Evolutionary conservation across 2,113 vertebrate genomes (phyloP).

Genomic region (Oxyura jamaicensis): DNA sequence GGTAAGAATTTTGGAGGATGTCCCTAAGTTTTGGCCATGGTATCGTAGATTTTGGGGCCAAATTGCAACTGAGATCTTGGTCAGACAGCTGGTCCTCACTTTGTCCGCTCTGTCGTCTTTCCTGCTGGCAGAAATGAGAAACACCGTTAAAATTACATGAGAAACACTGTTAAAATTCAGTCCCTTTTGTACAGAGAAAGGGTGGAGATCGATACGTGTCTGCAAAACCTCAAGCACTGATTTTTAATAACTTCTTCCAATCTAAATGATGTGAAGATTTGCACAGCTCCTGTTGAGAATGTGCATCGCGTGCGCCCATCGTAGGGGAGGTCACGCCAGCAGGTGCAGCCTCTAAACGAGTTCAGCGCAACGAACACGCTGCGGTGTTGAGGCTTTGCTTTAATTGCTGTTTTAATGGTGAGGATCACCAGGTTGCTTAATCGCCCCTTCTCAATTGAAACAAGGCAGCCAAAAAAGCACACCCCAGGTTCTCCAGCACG

Average conservation of each 20-base stretch:
- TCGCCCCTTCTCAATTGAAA: background rate
- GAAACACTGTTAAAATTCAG: fast-evolving
- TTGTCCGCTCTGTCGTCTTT: fast-evolving
- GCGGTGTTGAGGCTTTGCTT: background rate
- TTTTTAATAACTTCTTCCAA: background rate
- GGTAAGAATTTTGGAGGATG: background rate
- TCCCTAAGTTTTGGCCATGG: background rate
- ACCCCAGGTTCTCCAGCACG: background rate
- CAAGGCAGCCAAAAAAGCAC: background rate
- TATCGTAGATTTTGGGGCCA: background rate
- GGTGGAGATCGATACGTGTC: background rate
- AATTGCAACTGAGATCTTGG: background rate
- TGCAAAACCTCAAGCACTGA: background rate
- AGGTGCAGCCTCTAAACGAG: background rate
- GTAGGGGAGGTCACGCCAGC: background rate
- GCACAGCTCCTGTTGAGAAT: fast-evolving
- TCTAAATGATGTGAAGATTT: background rate
- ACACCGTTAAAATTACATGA: background rate
- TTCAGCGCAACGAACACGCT: background rate
- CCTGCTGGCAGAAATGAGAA: background rate
- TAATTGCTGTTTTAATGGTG: background rate
- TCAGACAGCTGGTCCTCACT: background rate
- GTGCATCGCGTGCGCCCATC: fast-evolving
- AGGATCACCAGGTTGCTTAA: background rate
- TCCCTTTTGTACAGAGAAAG: background rate